These are phyloP conservation scores for Pharmacophagus antenor DNA, from an alignment of 2,888 invertebrate species.

Conservation along the genomic window DNA sequence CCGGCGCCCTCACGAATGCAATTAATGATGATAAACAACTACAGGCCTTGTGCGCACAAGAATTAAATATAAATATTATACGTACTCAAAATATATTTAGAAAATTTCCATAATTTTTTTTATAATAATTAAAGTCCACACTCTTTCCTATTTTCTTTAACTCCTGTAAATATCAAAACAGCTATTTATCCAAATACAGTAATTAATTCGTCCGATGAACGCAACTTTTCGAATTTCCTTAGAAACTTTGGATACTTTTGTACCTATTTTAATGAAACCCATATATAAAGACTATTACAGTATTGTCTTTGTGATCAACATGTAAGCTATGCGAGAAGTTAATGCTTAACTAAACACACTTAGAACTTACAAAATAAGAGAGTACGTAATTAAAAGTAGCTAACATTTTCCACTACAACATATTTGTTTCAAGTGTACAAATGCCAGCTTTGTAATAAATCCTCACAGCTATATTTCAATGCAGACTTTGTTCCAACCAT, in stretches of 20 bases:
- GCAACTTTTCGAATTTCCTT: too few relatives aligned
- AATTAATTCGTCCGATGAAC: too few relatives aligned
- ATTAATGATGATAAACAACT: slow-evolving; percentile 19
- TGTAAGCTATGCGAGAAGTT: neutral
- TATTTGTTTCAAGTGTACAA: slow-evolving; percentile 18
- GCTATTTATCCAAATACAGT: too few relatives aligned
- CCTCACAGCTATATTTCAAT: slow-evolving; percentile 23
- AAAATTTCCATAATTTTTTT: too few relatives aligned
- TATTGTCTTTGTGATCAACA: too few relatives aligned
- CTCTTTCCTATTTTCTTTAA: too few relatives aligned
- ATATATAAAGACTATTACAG: too few relatives aligned
- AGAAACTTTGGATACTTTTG: too few relatives aligned
- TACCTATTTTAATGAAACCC: neutral
- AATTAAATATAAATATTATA: slow-evolving; percentile 2
- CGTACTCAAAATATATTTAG: slow-evolving; percentile 1
- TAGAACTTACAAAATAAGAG: neutral
- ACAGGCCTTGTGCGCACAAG: neutral
- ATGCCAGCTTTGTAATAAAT: slow-evolving; percentile 25
- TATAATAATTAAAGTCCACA: neutral
- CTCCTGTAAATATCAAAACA: too few relatives aligned
- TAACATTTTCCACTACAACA: slow-evolving; percentile 14
- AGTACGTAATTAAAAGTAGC: neutral
- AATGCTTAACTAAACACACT: too few relatives aligned
- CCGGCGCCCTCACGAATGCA: slow-evolving; percentile 9
- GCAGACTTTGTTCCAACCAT: slow-evolving; percentile 26